Evolutionary conservation across 1,140 invertebrate genomes (phyloP).

Genomic region (Zaprionus capensis): DNA sequence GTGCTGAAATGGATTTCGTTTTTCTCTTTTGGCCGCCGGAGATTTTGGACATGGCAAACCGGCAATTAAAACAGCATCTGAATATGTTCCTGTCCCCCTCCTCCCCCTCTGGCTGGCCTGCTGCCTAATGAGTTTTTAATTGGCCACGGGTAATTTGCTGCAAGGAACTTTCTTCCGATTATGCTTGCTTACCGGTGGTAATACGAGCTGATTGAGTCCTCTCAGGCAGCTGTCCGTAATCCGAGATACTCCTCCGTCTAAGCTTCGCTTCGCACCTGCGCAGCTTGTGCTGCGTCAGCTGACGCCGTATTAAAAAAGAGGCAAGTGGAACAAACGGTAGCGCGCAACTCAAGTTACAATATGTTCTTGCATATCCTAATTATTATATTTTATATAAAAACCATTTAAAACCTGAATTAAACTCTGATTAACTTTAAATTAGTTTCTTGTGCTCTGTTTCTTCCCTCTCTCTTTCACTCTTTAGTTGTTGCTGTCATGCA

Average conservation of each 20-base stretch:
- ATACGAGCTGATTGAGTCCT: constrained; percentile 67
- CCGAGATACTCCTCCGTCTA: constrained; percentile 58
- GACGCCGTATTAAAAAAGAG: constrained; percentile 7
- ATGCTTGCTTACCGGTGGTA: constrained; percentile 25
- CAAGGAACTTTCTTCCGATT: constrained; percentile 40
- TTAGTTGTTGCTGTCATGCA: neutral
- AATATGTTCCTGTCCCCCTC: constrained; percentile 8
- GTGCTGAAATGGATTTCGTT: constrained; percentile 74
- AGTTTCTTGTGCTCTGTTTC: neutral
- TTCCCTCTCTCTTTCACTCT: neutral
- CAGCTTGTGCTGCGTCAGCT: constrained; percentile 13
- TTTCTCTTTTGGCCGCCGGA: constrained; percentile 46
- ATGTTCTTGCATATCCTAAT: neutral
- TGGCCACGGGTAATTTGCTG: constrained; percentile 57
- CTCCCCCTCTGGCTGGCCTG: constrained; percentile 5
- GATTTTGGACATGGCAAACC: constrained; percentile 74
- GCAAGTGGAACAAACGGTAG: constrained; percentile 44
- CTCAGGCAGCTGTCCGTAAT: constrained; percentile 61
- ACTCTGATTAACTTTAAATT: neutral
- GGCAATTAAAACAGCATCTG: constrained; percentile 69
- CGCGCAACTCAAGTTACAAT: constrained; percentile 23
- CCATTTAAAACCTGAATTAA: neutral
- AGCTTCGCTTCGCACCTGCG: constrained; percentile 59
- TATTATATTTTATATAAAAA: neutral
- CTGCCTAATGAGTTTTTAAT: constrained; percentile 79